Evolutionary conservation across 2,888 invertebrate species (phyloP), one percentile per base, ranked within the genome.

Genomic region (Diplolepis rosae): DNA sequence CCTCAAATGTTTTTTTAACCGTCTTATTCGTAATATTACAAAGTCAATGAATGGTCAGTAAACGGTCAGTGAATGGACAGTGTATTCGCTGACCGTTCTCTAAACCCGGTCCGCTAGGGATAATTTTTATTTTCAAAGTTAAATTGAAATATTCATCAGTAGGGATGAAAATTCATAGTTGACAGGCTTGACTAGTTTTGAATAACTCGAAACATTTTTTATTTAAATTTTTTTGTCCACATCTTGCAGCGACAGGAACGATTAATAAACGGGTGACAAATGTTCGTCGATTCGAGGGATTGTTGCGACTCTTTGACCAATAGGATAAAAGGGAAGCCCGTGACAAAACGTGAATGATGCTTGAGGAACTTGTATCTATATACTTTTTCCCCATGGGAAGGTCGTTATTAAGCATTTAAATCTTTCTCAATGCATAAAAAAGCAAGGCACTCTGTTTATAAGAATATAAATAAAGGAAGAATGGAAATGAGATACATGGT

Each of bases 371-470:
- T 56, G 73, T 70, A 68, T 72, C 66, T 72, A n/a, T n/a, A n/a
- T n/a, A 27, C 65, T 68, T 42, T 32, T 48, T 54, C 28, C 68
- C 39, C 30, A n/a, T 70, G 73, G 61, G 71, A 70, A 73, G 68
- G 28, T 70, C 70, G 77, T 84, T 84, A 84, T 83, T 84, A 81
- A 85, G 81, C 79, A 80, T 80, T 84, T 82, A 81, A 85, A 85
- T 83, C 80, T 82, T 81, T 70, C 76, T 70, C 73, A 74, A 68
- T 77, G 79, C 73, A 79, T 78, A 72, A 68, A 42, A 52, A 22
- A 70, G 28, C 45, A 50, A 32, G n/a, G 11, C 56, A 45, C 24
- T 24, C 54, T 27, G 61, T 61, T 39, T 39, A 61, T 61, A 24
- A 61, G 39, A 39, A 56, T 52, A 52, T 65, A 69, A 39, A 69